Conservation (phyloP, 2,797 vertebrate genomes). For the Acipenser oxyrinchus region DNA sequence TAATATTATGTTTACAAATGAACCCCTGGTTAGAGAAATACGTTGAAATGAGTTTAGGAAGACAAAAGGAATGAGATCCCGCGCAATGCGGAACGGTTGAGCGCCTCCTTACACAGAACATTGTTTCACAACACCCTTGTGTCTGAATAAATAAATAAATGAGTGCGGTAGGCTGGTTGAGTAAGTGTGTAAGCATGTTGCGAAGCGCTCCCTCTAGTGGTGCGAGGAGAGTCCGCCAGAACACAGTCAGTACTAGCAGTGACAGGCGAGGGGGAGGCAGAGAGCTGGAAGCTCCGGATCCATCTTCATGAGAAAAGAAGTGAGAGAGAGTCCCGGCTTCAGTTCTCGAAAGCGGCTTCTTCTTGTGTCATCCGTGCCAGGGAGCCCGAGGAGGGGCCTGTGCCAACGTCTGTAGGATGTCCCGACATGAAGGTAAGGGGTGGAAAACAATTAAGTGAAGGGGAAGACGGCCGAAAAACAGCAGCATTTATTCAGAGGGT, state of each 20-base stretch:
- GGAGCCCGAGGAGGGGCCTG: slow-evolving; percentile 63
- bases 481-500: slow-evolving; percentile 27
- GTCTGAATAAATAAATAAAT: too few species aligned
- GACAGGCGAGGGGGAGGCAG: slow-evolving; percentile 64
- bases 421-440: slow-evolving; percentile 90
- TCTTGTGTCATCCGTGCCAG: slow-evolving; percentile 44
- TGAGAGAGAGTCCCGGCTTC: slow-evolving; percentile 50
- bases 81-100: too few species aligned
- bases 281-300: slow-evolving; percentile 63
- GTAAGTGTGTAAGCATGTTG: slow-evolving; percentile 9
- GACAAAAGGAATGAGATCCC: too few species aligned
- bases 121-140: too few species aligned
- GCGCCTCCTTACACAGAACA: too few species aligned
- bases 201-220: slow-evolving; percentile 46
- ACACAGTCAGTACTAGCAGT: slow-evolving; percentile 29
- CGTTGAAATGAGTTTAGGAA: too few species aligned
- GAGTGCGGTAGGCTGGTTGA: too few species aligned
- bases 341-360: slow-evolving; percentile 39
- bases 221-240: background rate
- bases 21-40: too few species aligned
- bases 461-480: slow-evolving; percentile 5
- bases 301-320: slow-evolving; percentile 66
- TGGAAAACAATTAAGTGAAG: slow-evolving; percentile 32
- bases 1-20: too few species aligned
- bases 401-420: slow-evolving; percentile 77